Conservation (phyloP, 1,140 invertebrate genomes). For the Chrysopa pallens region DNA sequence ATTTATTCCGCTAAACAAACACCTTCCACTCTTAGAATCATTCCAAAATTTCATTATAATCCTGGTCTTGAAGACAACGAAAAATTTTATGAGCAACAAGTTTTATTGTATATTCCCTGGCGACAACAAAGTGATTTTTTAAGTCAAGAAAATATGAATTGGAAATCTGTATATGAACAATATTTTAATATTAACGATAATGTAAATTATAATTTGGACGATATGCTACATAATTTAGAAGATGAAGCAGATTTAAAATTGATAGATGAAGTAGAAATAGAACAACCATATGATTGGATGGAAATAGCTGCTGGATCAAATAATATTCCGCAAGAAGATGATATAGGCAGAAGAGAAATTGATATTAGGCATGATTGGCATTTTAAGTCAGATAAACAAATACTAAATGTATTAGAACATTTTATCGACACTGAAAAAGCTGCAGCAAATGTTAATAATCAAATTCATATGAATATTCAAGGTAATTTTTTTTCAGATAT, state of each 20-base stretch:
- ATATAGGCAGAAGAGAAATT: background rate
- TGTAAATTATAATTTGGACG: background rate
- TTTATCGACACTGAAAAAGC: too few relatives aligned
- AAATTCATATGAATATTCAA: too few relatives aligned
- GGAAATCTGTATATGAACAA: background rate
- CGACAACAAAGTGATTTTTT: background rate
- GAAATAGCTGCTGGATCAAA: background rate
- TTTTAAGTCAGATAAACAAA: background rate
- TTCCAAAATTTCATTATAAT: too few relatives aligned
- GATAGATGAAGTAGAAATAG: background rate
- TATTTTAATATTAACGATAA: background rate
- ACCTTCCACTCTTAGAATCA: too few relatives aligned
- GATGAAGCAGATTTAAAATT: background rate
- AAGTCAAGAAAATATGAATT: background rate
- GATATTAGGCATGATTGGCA: background rate
- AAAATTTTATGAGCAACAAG: too few relatives aligned
- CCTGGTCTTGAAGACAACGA: too few relatives aligned
- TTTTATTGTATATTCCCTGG: background rate
- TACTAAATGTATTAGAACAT: too few relatives aligned
- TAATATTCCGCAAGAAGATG: background rate
- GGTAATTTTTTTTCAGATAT: too few relatives aligned
- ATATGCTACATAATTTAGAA: background rate
- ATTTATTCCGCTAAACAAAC: too few relatives aligned
- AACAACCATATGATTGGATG: background rate
- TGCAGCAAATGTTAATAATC: too few relatives aligned